phyloP scores from a whole-genome alignment of 37 sponge, comb jelly and placozoan genomes.

The Ianthella basta region DNA sequence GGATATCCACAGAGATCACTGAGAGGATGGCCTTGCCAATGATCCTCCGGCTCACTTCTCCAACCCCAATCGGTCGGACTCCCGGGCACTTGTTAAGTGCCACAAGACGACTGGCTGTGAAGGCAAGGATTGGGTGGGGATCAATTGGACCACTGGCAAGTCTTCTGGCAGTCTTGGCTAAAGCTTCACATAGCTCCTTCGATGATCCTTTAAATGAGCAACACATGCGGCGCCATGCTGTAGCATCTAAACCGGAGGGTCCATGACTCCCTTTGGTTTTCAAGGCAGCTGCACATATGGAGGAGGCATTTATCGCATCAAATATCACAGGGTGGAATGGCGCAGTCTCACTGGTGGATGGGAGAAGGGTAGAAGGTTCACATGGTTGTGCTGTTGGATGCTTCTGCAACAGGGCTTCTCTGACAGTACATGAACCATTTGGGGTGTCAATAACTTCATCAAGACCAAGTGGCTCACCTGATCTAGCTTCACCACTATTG shows the following conservation, averaged over 20 bases:
- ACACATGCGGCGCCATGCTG: constrained; percentile 22
- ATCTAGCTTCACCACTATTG: constrained; percentile 1
- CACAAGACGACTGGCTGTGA: background rate
- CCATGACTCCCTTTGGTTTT: constrained; percentile 20
- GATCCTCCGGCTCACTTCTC: background rate
- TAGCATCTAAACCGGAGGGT: constrained; percentile 16
- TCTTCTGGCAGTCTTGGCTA: background rate
- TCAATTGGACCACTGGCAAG: constrained; percentile 1
- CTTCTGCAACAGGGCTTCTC: background rate
- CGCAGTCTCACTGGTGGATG: background rate
- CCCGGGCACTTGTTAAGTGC: constrained; percentile 14
- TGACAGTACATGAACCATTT: background rate
- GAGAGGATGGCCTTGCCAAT: background rate
- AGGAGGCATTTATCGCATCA: background rate
- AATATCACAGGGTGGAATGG: constrained; percentile 12
- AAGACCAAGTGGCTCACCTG: background rate
- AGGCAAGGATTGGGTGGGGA: background rate
- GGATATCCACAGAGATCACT: background rate
- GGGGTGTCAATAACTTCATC: background rate
- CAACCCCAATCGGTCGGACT: constrained; percentile 15
- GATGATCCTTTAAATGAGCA: constrained; percentile 14
- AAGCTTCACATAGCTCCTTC: constrained; percentile 13
- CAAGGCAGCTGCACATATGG: constrained; percentile 1
- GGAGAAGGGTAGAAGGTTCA: background rate
- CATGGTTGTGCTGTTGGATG: constrained; percentile 25